These are phyloP conservation scores for Branchinecta lynchi DNA, from an alignment of 1,140 invertebrate genomes.

Conservation along the genomic window DNA sequence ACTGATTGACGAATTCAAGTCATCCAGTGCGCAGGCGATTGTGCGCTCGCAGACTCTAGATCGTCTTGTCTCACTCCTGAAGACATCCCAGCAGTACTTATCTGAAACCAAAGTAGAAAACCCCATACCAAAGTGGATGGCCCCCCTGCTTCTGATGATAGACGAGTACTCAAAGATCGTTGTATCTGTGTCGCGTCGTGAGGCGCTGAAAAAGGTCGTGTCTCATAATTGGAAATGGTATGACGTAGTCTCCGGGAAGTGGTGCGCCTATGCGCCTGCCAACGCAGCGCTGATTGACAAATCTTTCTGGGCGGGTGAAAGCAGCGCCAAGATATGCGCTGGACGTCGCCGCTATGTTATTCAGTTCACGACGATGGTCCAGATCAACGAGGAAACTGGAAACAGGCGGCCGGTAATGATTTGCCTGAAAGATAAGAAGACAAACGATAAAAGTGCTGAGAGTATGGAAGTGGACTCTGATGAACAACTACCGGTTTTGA, in stretches of 20 bases:
- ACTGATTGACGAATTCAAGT: constrained; percentile 21
- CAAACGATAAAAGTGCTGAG: constrained; percentile 19
- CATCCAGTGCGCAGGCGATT: constrained; percentile 19
- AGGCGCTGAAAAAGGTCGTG: constrained; percentile 45
- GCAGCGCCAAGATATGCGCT: constrained; percentile 51
- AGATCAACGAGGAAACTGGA: constrained; percentile 60
- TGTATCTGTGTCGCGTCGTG: constrained; percentile 49
- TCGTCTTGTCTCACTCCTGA: constrained; percentile 14
- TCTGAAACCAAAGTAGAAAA: constrained; percentile 15
- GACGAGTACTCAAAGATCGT: constrained; percentile 68
- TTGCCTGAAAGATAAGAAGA: constrained; percentile 37
- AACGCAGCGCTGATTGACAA: constrained; percentile 71
- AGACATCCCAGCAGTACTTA: constrained; percentile 10
- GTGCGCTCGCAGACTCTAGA: constrained; percentile 18
- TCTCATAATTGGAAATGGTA: constrained; percentile 68
- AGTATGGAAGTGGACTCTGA: constrained; percentile 23
- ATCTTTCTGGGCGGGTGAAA: constrained; percentile 61
- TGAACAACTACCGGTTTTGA: constrained; percentile 17
- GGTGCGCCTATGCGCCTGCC: constrained; percentile 53
- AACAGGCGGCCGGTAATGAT: constrained; percentile 68
- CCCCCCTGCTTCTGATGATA: constrained; percentile 55
- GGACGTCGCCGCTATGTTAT: constrained; percentile 60
- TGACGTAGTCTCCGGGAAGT: constrained; percentile 60
- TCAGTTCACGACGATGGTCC: constrained; percentile 65
- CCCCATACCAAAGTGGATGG: constrained; percentile 59